phyloP scores from a whole-genome alignment of 2,888 invertebrate genomes.

The Apantesis nais region DNA sequence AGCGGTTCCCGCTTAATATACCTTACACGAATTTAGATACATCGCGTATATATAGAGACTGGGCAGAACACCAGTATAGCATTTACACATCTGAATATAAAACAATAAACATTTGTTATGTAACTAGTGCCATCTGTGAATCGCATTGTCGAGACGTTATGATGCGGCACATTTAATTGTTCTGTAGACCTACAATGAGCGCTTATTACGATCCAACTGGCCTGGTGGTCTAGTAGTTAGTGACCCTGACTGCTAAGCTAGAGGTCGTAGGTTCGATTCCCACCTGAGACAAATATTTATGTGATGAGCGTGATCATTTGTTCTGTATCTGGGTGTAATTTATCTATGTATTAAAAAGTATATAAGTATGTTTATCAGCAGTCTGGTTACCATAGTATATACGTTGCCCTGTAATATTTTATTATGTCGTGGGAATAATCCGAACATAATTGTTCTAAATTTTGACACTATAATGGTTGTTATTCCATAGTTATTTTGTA shows the following conservation, averaged over 20 bases:
- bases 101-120: conserved; percentile 43
- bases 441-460: too few species aligned
- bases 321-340: too few species aligned
- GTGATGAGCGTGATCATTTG: too few species aligned
- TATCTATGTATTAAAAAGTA: too few species aligned
- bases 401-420: not conserved
- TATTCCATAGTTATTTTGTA: not conserved
- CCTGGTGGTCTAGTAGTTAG: too few species aligned
- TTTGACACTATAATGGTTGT: not conserved
- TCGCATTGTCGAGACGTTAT: conserved; percentile 45
- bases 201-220: too few species aligned
- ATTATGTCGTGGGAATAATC: not conserved
- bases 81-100: conserved; percentile 30
- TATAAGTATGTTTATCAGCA: too few species aligned
- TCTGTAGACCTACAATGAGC: too few species aligned
- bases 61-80: conserved; percentile 1
- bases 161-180: conserved; percentile 44
- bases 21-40: conserved; percentile 5
- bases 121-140: conserved; percentile 49
- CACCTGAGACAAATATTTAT: too few species aligned
- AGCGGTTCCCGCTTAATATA: not conserved
- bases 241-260: too few species aligned
- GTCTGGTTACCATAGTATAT: too few species aligned
- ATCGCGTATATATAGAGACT: not conserved
- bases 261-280: too few species aligned